Conservation (phyloP, 2,113 vertebrate species). For the Xiphophorus hellerii region DNA sequence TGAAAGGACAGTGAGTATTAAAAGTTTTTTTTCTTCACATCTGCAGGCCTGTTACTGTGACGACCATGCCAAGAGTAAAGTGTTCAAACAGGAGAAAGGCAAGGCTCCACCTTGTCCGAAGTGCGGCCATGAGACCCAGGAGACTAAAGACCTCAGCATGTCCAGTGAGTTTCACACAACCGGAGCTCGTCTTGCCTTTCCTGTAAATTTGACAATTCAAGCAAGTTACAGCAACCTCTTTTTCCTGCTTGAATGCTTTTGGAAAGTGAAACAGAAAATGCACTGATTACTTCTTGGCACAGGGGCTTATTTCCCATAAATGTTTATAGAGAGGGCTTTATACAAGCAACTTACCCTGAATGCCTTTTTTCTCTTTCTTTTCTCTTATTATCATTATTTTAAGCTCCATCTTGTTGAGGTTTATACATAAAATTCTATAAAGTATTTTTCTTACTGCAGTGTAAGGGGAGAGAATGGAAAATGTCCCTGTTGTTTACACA, state of each 20-base stretch:
- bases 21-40: not conserved
- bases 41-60: slow-evolving; percentile 94
- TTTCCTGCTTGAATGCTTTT: not conserved
- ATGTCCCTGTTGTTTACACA: too few relatives aligned
- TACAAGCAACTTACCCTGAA: not conserved
- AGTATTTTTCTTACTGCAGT: not conserved
- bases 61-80: slow-evolving; percentile 95
- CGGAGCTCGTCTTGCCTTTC: not conserved
- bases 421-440: not conserved
- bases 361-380: too few relatives aligned
- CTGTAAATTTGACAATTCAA: not conserved
- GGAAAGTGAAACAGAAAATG: slow-evolving; percentile 16
- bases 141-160: slow-evolving; percentile 99
- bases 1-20: not conserved
- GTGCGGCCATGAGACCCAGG: slow-evolving; percentile 96
- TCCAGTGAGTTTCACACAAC: slow-evolving; percentile 88
- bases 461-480: not conserved
- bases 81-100: slow-evolving; percentile 98
- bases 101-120: slow-evolving; percentile 95
- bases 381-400: not conserved
- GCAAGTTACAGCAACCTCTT: slow-evolving; percentile 2
- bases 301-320: not conserved
- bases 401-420: too few relatives aligned
- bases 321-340: not conserved
- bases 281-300: not conserved